Conservation (phyloP, 2,888 invertebrate species). For the Brachyptera risi region DNA sequence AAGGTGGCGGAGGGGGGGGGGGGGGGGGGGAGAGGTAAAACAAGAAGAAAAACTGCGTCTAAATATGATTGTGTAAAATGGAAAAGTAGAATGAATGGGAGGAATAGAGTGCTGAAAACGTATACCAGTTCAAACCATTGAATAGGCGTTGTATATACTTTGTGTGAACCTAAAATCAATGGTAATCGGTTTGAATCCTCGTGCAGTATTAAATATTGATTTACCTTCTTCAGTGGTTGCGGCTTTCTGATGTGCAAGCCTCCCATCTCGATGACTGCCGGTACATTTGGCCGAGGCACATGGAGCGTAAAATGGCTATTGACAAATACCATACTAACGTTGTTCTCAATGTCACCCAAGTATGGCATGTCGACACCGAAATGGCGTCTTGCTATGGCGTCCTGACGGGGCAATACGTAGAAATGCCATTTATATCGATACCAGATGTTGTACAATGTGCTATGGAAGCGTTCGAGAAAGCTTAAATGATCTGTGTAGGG, state of each 20-base stretch:
- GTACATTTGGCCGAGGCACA: conserved; percentile 22
- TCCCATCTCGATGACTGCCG: conserved; percentile 27
- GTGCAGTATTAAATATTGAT: no score
- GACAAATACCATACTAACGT: conserved; percentile 26
- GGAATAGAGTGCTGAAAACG: no score
- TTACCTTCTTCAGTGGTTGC: conserved; percentile 18
- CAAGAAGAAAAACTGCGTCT: no score
- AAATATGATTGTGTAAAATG: no score
- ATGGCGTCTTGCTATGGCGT: conserved; percentile 14
- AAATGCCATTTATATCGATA: neutral
- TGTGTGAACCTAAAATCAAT: no score
- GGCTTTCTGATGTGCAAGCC: conserved; percentile 28
- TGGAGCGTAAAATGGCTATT: conserved; percentile 24
- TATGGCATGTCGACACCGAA: conserved; percentile 16
- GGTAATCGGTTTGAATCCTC: no score
- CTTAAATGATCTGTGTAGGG: conserved; percentile 35
- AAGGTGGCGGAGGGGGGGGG: no score
- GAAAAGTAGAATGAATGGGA: no score
- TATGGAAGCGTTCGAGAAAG: conserved; percentile 38
- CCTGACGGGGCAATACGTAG: conserved; percentile 19
- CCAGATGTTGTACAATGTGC: conserved; percentile 27
- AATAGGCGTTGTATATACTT: no score
- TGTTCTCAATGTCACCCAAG: conserved; percentile 23
- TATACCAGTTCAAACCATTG: no score
- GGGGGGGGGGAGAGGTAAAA: no score